phyloP scores from a whole-genome alignment of 92 coral and sea anemone species.

The Bergia sp. region DNA sequence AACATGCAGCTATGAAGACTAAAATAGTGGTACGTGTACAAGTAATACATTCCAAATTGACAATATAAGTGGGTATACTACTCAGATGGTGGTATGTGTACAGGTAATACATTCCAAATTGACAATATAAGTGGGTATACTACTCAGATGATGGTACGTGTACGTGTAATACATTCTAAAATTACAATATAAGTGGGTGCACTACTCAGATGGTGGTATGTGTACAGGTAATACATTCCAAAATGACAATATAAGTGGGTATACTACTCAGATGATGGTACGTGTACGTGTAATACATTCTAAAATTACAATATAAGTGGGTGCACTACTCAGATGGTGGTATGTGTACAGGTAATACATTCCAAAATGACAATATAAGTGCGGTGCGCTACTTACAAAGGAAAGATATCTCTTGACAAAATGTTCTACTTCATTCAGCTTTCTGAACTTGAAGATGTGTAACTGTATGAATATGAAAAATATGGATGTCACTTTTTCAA shows the following conservation, averaged over 20 bases:
- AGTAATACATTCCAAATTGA: too few relatives aligned
- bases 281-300: too few relatives aligned
- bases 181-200: too few relatives aligned
- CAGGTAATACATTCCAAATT: background rate
- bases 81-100: background rate
- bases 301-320: too few relatives aligned
- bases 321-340: too few relatives aligned
- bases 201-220: too few relatives aligned
- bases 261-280: constrained; percentile 32
- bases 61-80: too few relatives aligned
- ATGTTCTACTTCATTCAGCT: constrained; percentile 55
- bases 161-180: too few relatives aligned
- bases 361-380: background rate
- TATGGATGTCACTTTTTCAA: background rate
- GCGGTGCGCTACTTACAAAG: constrained; percentile 65
- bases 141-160: constrained; percentile 31
- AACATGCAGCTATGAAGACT: too few relatives aligned
- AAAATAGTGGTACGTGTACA: too few relatives aligned
- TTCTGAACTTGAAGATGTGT: constrained; percentile 60
- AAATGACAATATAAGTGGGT: background rate
- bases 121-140: background rate
- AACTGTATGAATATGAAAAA: constrained; percentile 42
- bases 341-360: background rate
- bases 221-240: background rate
- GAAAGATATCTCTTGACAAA: constrained; percentile 77